Evolutionary conservation across 2,797 vertebrate species (phyloP).

Genomic region (Cirrhinus mrigala): DNA sequence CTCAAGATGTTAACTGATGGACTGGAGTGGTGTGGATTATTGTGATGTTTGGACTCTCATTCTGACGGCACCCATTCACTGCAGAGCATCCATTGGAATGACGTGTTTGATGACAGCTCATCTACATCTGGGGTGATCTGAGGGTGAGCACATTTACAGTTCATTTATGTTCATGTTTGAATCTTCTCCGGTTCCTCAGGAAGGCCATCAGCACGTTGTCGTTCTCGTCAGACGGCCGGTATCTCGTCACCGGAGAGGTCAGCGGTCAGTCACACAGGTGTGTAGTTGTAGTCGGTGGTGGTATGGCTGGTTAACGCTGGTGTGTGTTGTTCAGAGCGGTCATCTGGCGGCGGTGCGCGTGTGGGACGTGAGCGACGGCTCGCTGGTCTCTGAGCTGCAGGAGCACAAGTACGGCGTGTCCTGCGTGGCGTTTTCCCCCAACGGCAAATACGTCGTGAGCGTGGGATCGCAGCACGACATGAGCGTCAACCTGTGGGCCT

Average conservation of each 20-base stretch:
- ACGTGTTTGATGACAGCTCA: no score
- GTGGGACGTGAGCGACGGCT: conserved; percentile 88
- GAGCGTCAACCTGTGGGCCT: conserved; percentile 94
- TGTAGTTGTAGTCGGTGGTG: background rate
- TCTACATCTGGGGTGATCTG: background rate
- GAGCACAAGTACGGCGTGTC: conserved; percentile 91
- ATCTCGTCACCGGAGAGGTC: conserved; percentile 96
- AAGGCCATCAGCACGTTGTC: conserved; percentile 94
- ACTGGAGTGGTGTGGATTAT: no score
- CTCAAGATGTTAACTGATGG: background rate
- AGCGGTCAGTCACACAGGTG: background rate
- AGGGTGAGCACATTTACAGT: rapidly evolving
- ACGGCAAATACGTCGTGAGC: conserved; percentile 91
- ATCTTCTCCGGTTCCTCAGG: conserved; percentile 70
- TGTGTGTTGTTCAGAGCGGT: conserved; percentile 73
- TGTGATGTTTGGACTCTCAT: background rate
- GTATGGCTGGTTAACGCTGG: background rate
- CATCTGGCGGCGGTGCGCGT: conserved; percentile 91
- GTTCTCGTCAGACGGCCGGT: conserved; percentile 94
- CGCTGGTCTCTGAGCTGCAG: conserved; percentile 89
- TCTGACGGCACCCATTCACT: background rate
- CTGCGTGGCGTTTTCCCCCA: conserved; percentile 92
- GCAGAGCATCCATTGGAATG: no score
- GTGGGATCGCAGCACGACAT: conserved; percentile 97
- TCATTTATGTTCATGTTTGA: background rate